Evolutionary conservation across 2,113 vertebrate genomes (phyloP), one percentile per base, ranked within the genome.

Genomic region (Petrocephalus zakoni): DNA sequence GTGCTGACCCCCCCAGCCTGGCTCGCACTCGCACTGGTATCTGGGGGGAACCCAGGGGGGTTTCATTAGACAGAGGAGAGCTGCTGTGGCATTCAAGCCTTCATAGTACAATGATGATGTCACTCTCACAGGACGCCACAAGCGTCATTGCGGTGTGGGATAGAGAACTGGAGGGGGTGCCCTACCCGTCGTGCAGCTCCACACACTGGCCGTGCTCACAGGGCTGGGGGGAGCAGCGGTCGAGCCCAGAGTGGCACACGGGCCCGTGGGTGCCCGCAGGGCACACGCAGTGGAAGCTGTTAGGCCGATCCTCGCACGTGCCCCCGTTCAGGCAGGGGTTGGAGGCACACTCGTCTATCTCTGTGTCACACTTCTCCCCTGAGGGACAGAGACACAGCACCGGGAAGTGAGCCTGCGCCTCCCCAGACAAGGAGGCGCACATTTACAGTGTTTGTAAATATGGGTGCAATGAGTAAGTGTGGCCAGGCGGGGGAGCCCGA

Each of bases 301-400:
- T 97, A 83, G 96, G 91, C 81, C 95, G 95, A 8, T 99, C 96
- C n/a, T 94, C 37, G 6, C 98, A 99, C 0, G 96, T 98, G 0
- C 98, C 98, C 0, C 97, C 97, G 2, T 96, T 98, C 89, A 96
- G 95, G 86, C 98, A 99, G 0, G 98, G 98, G 90, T 92, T 97
- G 61, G 98, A 98, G n/a, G 90, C 89, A 86, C 98, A 99, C 89
- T 99, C 98, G 1, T 99, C 94, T 5, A 99, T 97, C 89, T 99
- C 97, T 49, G 94, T 89, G 0, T 96, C 96, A 34, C 98, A 99
- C 25, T 96, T 96, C 0, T 91, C 93, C 22, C 98, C 98, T 99
- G 15, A 0, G 42, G 15, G 19, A 83, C 9, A 89, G 46, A 81
- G 42, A 84, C 15, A 68, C 19, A 82, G 78, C 11, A 11, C 15